phyloP scores from a whole-genome alignment of 2,797 vertebrate genomes.

The Liparis tanakae region DNA sequence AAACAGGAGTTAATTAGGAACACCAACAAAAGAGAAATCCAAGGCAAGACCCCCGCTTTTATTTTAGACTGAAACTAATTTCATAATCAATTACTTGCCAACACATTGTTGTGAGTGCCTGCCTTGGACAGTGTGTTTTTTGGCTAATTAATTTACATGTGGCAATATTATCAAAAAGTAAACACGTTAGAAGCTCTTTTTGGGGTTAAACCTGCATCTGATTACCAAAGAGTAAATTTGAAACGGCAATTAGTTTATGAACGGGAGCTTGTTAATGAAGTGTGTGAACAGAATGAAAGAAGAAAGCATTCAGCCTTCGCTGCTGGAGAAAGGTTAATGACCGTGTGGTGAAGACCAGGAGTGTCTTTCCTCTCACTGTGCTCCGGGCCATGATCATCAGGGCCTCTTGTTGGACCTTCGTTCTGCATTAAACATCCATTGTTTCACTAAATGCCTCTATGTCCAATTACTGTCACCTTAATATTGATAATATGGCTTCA shows the following conservation, averaged over 20 bases:
- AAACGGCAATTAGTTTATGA: slow-evolving; percentile 76
- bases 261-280: slow-evolving; percentile 75
- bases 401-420: slow-evolving; percentile 44
- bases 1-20: slow-evolving; percentile 79
- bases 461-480: slow-evolving; percentile 8
- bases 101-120: slow-evolving; percentile 53
- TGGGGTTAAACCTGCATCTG: slow-evolving; percentile 73
- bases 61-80: slow-evolving; percentile 51
- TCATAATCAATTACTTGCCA: slow-evolving; percentile 57
- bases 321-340: slow-evolving; percentile 82
- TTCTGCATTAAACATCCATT: slow-evolving; percentile 25
- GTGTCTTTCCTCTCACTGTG: slow-evolving; percentile 56
- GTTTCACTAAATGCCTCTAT: slow-evolving; percentile 20
- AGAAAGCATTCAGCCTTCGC: slow-evolving; percentile 57
- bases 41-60: slow-evolving; percentile 62
- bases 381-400: slow-evolving; percentile 53
- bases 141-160: slow-evolving; percentile 59
- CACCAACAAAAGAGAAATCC: slow-evolving; percentile 60
- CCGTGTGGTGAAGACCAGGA: slow-evolving; percentile 67
- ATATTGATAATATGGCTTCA: slow-evolving; percentile 24
- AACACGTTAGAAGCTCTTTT: slow-evolving; percentile 73
- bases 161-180: slow-evolving; percentile 70
- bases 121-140: slow-evolving; percentile 49
- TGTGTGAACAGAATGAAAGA: slow-evolving; percentile 70
- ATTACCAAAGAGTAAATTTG: slow-evolving; percentile 75